Conservation (phyloP, 2,797 vertebrate species). For the Triplophysa yarkandensis region DNA sequence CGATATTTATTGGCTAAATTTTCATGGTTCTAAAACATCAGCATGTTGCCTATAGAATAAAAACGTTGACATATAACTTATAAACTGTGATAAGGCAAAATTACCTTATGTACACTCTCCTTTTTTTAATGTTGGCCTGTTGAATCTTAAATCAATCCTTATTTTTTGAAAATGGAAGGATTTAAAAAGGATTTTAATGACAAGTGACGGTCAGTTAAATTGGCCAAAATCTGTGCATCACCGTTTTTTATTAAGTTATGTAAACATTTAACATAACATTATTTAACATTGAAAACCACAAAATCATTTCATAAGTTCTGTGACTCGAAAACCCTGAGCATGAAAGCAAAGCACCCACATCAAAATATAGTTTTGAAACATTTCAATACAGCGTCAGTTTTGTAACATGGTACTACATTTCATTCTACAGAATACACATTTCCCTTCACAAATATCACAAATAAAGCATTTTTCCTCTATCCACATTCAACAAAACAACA, state of each 20-base stretch:
- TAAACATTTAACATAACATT: conserved; percentile 12
- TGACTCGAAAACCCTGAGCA: conserved; percentile 24
- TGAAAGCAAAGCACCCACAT: background rate
- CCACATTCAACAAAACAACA: background rate
- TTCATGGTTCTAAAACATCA: no score
- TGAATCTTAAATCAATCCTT: no score
- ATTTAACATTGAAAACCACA: background rate
- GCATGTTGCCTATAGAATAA: no score
- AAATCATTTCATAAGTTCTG: background rate
- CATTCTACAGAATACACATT: background rate
- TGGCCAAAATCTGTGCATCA: no score
- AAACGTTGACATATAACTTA: no score
- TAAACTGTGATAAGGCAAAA: no score
- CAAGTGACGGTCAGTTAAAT: no score
- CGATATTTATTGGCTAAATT: no score
- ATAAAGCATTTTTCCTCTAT: background rate
- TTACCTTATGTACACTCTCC: no score
- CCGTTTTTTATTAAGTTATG: background rate
- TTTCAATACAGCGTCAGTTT: background rate
- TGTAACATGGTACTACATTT: background rate
- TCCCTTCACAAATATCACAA: background rate
- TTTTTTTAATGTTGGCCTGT: no score
- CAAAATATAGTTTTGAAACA: background rate
- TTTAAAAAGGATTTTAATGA: no score
- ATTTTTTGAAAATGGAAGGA: no score